Evolutionary conservation across 2,888 invertebrate species (phyloP).

Genomic region (Eumerus sabulonum): DNA sequence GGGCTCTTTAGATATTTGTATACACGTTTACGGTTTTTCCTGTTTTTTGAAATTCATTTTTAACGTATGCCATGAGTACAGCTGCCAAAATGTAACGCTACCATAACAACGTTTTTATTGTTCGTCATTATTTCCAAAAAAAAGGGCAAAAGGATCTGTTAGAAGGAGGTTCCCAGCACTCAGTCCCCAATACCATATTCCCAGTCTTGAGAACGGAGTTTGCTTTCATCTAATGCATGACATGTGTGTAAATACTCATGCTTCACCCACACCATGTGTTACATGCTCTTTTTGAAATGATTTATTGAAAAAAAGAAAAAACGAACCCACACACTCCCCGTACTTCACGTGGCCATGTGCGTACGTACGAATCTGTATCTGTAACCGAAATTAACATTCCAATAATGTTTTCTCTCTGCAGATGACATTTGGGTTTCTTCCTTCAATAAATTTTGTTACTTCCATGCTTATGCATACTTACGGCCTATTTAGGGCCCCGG

Average conservation of each 20-base stretch:
- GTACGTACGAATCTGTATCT: too few relatives aligned
- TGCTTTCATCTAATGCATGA: conserved; percentile 21
- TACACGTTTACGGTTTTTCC: not conserved
- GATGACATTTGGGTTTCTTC: not conserved
- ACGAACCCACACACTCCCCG: not conserved
- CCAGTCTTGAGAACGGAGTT: not conserved
- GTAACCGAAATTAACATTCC: too few relatives aligned
- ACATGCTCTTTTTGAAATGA: conserved; percentile 24
- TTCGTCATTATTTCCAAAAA: conserved; percentile 26
- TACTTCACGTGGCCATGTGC: too few relatives aligned
- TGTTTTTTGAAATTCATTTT: conserved; percentile 42
- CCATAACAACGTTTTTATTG: conserved; percentile 38
- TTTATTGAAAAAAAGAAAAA: conserved; percentile 26
- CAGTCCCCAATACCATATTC: not conserved
- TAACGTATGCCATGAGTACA: conserved; percentile 38
- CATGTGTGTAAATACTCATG: conserved; percentile 27
- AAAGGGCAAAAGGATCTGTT: conserved; percentile 24
- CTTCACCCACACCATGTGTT: conserved; percentile 18
- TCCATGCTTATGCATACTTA: too few relatives aligned
- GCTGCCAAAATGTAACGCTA: conserved; percentile 43
- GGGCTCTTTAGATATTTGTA: not conserved
- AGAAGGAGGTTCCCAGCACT: not conserved
- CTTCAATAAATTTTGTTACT: too few relatives aligned
- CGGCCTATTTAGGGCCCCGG: too few relatives aligned
- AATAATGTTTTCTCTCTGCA: not conserved